phyloP scores from a whole-genome alignment of 2,888 invertebrate species.

The Phlogophora meticulosa region DNA sequence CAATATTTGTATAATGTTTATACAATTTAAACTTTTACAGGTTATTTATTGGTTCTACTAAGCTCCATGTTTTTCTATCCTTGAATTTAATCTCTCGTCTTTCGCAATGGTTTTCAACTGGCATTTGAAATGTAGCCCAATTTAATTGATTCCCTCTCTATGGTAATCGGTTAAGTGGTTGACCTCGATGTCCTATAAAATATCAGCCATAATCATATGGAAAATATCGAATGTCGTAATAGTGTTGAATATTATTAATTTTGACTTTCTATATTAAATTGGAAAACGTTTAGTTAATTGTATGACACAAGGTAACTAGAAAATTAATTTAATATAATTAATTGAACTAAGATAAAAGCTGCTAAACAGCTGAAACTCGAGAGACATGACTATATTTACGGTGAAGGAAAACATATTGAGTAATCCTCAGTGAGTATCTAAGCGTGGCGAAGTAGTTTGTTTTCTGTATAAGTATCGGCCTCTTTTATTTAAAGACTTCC shows the following conservation, averaged over 20 bases:
- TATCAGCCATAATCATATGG: conserved; percentile 12
- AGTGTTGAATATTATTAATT: conserved; percentile 17
- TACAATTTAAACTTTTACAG: background rate
- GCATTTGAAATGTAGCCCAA: conserved; percentile 4
- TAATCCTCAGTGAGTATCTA: background rate
- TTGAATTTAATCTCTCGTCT: conserved; percentile 6
- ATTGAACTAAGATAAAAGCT: background rate
- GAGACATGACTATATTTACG: background rate
- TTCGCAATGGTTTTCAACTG: conserved; percentile 11
- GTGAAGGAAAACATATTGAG: no score
- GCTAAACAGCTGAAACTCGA: background rate
- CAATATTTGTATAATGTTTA: background rate
- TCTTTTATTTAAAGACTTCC: no score
- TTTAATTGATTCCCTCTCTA: conserved; percentile 18
- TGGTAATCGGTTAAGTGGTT: conserved; percentile 19
- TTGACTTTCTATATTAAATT: conserved; percentile 12
- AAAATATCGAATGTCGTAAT: conserved; percentile 30
- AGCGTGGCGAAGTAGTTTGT: no score
- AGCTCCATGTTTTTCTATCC: background rate
- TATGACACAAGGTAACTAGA: background rate
- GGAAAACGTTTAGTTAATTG: conserved; percentile 10
- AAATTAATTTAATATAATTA: background rate
- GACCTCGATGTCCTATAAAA: conserved; percentile 28
- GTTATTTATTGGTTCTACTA: background rate
- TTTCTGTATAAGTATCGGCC: no score